Base-by-base conservation (phyloP, 2,888 invertebrate species). In the Cosmia pyralina region DNA sequence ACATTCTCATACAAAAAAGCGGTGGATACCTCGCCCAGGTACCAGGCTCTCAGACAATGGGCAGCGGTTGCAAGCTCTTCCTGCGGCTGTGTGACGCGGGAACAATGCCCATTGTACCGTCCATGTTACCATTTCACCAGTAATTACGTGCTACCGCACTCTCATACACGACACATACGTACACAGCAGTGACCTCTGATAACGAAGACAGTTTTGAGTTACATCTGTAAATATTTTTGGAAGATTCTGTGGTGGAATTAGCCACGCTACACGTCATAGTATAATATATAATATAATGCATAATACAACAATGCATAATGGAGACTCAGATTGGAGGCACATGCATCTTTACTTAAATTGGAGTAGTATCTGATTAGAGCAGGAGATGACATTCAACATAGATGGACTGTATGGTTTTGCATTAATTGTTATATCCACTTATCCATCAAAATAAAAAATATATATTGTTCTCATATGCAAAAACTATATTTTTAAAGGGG, bases 51-150 rank as follows among this genome's bases (percentile, higher is more conserved):
- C 92, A 92, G 89, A 94, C 92, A 94, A 93, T 93, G 85, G 78
- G 81, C 86, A 88, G 91, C 86, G 91, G 89, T 90, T 81, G 86
- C 83, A 68, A 75, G 82, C 78, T 83, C 86, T 88, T 89, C 88
- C 89, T 90, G 88, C 87, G 89, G 84, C 86, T 85, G 82, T 85
- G 85, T 79, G 85, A 72, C 82, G 86, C 72, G 67, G 80, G 87
- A 94, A 95, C 95, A 95, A 95, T 94, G 89, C 86, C 92, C 89
- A 94, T 94, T 94, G 94, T 94, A 82, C 73, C 71, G 69, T 81
- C 86, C 82, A 87, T 85, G 92, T 90, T 92, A 92, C 92, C 93
- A 94, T 94, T 94, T 94, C 93, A 93, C 93, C 90, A 82, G 84
- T 90, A 90, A 91, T 92, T 91, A 91, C 88, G 84, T 87, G 86